phyloP scores from a whole-genome alignment of 2,113 vertebrate species.

The Vicugna pacos region DNA sequence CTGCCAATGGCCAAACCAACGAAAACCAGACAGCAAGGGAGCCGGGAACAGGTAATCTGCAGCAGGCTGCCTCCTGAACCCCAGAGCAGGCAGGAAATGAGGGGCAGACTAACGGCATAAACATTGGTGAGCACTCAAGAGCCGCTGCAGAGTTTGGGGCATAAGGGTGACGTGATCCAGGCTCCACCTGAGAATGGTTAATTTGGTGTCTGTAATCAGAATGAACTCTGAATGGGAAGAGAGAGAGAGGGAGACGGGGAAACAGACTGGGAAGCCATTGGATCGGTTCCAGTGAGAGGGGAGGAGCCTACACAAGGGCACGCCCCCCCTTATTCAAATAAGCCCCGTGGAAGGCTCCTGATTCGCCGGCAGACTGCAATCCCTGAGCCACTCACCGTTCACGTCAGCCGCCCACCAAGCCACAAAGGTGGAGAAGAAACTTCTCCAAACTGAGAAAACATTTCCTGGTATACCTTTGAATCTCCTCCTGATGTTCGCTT shows the following conservation, averaged over 20 bases:
- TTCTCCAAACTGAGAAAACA: background rate
- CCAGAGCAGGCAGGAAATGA: background rate
- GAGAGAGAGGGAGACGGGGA: background rate
- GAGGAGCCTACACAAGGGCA: background rate
- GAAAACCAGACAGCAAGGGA: background rate
- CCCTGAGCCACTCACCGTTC: background rate
- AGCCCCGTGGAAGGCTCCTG: background rate
- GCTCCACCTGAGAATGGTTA: background rate
- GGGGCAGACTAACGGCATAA: background rate
- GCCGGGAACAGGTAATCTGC: background rate
- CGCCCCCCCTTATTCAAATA: accelerated
- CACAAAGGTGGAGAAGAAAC: background rate
- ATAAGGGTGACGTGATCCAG: background rate
- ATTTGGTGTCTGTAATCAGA: background rate
- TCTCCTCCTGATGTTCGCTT: background rate
- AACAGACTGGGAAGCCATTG: background rate
- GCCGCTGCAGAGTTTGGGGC: background rate
- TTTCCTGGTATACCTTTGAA: background rate
- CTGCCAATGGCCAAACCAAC: background rate
- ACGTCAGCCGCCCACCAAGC: background rate
- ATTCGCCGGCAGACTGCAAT: background rate
- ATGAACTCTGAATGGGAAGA: background rate
- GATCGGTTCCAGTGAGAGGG: background rate
- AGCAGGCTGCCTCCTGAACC: background rate
- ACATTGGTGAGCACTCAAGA: background rate